Evolutionary conservation across 2,797 vertebrate species (phyloP).

Genomic region (Lutjanus campechanus): DNA sequence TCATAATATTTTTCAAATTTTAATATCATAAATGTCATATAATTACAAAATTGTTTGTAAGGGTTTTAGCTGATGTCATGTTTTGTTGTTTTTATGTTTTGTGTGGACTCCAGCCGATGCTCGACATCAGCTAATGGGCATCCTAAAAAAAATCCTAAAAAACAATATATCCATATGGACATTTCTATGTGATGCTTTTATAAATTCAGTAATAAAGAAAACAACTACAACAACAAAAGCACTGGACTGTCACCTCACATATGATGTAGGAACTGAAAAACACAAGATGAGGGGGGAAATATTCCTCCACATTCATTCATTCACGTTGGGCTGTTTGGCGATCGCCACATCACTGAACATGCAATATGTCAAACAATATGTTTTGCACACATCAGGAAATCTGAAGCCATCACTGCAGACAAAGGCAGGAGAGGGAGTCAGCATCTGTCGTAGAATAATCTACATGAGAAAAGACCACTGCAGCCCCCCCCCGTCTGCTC

Average conservation of each 20-base stretch:
- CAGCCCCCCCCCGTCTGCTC: conserved; percentile 29
- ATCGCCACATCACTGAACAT: conserved; percentile 45
- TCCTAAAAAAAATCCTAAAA: too few species aligned
- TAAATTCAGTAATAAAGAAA: neutral
- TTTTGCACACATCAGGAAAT: conserved; percentile 52
- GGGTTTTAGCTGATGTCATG: too few species aligned
- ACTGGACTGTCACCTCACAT: conserved; percentile 1
- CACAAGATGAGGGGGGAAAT: neutral
- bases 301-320: conserved; percentile 14
- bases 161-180: neutral
- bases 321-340: conserved; percentile 2
- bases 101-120: too few species aligned
- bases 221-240: neutral
- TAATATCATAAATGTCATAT: too few species aligned
- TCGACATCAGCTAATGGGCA: too few species aligned
- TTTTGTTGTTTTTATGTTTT: too few species aligned
- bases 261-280: conserved; percentile 4
- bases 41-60: too few species aligned
- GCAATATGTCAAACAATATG: conserved; percentile 45
- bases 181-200: neutral
- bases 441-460: conserved; percentile 81
- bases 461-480: conserved; percentile 85
- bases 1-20: too few species aligned
- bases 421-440: conserved; percentile 54
- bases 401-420: conserved; percentile 40